Evolutionary conservation across 2,113 vertebrate genomes (phyloP).

Genomic region (Zapus hudsonius): DNA sequence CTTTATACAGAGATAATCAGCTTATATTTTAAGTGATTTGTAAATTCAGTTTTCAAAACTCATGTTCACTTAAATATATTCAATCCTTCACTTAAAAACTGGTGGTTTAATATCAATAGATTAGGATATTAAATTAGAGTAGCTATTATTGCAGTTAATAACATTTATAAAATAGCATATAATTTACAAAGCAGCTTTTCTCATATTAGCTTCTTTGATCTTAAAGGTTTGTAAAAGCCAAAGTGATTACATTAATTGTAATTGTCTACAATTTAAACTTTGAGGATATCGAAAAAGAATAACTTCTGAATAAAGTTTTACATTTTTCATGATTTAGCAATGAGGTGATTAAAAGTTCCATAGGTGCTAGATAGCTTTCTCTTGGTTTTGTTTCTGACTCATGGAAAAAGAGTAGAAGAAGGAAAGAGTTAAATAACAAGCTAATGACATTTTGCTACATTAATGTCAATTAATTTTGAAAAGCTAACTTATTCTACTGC

Average conservation of each 20-base stretch:
- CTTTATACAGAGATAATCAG: background rate
- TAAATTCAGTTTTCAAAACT: constrained; percentile 50
- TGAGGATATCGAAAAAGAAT: background rate
- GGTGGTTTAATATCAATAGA: background rate
- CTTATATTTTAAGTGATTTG: background rate
- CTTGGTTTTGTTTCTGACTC: background rate
- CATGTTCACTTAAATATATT: constrained; percentile 22
- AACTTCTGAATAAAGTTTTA: background rate
- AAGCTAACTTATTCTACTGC: background rate
- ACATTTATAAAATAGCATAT: background rate
- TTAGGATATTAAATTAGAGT: constrained; percentile 22
- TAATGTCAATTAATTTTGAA: background rate
- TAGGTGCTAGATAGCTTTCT: background rate
- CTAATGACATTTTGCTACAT: background rate
- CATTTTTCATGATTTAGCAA: background rate
- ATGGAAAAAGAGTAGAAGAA: background rate
- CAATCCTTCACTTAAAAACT: background rate
- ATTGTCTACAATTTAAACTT: background rate
- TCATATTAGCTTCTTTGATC: constrained; percentile 28
- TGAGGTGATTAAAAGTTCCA: background rate
- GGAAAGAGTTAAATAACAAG: background rate
- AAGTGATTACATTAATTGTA: constrained; percentile 18
- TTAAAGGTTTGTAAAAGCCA: background rate
- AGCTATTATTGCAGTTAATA: constrained; percentile 32
- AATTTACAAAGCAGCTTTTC: constrained; percentile 23